phyloP scores from a whole-genome alignment of 2,797 vertebrate genomes.

The Rhabdophis nuchalis region DNA sequence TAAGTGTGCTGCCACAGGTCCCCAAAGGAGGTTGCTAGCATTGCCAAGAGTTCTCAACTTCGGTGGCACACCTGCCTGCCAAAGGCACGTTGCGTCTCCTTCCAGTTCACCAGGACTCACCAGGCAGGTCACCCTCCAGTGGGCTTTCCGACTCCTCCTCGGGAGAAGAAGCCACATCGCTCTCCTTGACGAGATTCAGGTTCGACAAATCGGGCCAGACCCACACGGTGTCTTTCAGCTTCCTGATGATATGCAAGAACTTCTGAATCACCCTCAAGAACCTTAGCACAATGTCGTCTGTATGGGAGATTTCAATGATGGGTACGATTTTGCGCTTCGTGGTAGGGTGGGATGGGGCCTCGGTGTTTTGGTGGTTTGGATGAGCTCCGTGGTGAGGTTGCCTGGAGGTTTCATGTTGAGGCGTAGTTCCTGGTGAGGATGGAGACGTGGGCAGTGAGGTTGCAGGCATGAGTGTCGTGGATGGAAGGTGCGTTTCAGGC shows the following conservation, averaged over 20 bases:
- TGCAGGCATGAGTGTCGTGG: not conserved
- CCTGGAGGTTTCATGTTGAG: not conserved
- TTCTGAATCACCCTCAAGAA: constrained; percentile 4
- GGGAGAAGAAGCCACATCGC: not conserved
- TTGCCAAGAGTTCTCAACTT: not conserved
- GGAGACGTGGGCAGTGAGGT: not conserved
- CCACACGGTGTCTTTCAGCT: not conserved
- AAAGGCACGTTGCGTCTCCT: fast-evolving
- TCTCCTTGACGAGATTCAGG: not conserved
- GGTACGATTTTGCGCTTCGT: not conserved
- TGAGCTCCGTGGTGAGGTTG: not conserved
- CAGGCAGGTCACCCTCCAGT: no score
- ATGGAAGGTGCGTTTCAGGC: not conserved
- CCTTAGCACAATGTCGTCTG: not conserved
- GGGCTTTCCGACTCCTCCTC: no score
- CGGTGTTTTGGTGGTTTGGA: not conserved
- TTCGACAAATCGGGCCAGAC: not conserved
- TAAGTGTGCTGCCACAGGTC: not conserved
- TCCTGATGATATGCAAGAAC: not conserved
- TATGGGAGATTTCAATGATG: not conserved
- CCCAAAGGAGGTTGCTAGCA: not conserved
- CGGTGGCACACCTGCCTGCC: not conserved
- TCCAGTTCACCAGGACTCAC: not conserved
- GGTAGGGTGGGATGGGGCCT: not conserved
- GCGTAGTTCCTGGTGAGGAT: not conserved